Evolutionary conservation across 2,113 vertebrate genomes (phyloP), one percentile per base, ranked within the genome.

Genomic region (Panurus biarmicus): DNA sequence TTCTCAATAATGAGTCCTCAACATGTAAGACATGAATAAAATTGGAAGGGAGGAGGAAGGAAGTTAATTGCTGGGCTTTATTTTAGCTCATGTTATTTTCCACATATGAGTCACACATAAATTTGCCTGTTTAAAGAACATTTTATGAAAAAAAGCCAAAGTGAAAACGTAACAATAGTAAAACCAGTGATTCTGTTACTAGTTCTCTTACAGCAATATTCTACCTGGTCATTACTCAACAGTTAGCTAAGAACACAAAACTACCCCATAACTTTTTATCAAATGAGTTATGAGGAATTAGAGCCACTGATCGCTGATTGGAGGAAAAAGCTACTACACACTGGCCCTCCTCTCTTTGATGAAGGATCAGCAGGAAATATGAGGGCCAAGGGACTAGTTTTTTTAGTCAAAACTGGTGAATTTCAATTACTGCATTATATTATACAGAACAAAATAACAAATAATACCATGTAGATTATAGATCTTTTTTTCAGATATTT

Each of bases 71-170:
- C 56, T 62, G 72, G 26, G 77, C 45, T 51, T 87, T 93, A 82
- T 78, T 94, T 89, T 91, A 92, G 77, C 26, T 62, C 29, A 47
- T 72, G 74, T 71, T 89, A 75, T 89, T 94, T 91, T 87, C 62
- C 66, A 87, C 45, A 36, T 56, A 72, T 64, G 64, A 93, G 29
- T 95, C 94, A 94, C 42, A 75, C 22, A 54, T 8, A 83, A 76
- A 82, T 76, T 47, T 65, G 42, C n/a, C 65, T 73, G 51, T 66
- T 81, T 71, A 33, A 87, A 88, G 79, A 87, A 47, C 11, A 48
- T 80, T 87, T 88, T 76, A 66, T 44, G 47, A 73, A 79, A 89
- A 42, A 88, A 87, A 90, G 31, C 4, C 61, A 28, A 51, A 91
- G n/a, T 31, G 38, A 82, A 91, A 94, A 82, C 4, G 12, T 77